A percentile compares a stretch with the other conserved stretches of the same genome.
These are phyloP conservation scores for Terebella lapidaria DNA, from an alignment of 2,888 invertebrate species.

Conservation along the genomic window DNA sequence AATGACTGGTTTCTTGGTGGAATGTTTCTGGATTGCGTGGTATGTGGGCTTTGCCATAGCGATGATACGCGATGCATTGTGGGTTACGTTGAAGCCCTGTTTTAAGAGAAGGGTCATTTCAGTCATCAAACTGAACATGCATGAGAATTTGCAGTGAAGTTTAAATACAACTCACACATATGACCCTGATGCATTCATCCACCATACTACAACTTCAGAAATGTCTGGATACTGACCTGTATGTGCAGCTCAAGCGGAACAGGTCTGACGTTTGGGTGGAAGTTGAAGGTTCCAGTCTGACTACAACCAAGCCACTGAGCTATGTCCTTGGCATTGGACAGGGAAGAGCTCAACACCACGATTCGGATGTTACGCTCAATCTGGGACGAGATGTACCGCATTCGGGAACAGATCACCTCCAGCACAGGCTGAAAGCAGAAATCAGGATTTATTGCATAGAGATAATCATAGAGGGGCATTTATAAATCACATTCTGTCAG, in stretches of 20 bases:
- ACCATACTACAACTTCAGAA: too few species aligned
- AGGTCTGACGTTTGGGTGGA: slow-evolving; percentile 95
- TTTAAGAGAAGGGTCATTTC: too few species aligned
- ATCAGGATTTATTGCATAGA: too few species aligned
- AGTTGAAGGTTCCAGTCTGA: slow-evolving; percentile 92
- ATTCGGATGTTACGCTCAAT: slow-evolving; percentile 74
- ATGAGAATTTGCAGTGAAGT: too few species aligned
- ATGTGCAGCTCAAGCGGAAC: slow-evolving; percentile 88
- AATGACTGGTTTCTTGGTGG: slow-evolving; percentile 46
- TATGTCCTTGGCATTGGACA: slow-evolving; percentile 91
- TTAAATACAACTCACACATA: too few species aligned
- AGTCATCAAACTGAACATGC: too few species aligned
- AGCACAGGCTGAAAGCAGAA: slow-evolving; percentile 66
- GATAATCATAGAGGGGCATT: too few species aligned
- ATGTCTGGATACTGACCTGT: slow-evolving; percentile 61
- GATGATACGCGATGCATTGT: slow-evolving; percentile 90
- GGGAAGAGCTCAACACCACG: slow-evolving; percentile 84
- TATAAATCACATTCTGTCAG: too few species aligned
- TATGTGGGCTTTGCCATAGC: slow-evolving; percentile 98
- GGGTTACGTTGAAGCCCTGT: slow-evolving; percentile 93
- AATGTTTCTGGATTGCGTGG: slow-evolving; percentile 72
- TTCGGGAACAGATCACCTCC: slow-evolving; percentile 84
- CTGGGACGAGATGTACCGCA: slow-evolving; percentile 92
- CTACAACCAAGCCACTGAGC: slow-evolving; percentile 95
- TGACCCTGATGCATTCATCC: too few species aligned